Conservation (phyloP, 1,140 invertebrate species). For the Cyclargus thomasi region DNA sequence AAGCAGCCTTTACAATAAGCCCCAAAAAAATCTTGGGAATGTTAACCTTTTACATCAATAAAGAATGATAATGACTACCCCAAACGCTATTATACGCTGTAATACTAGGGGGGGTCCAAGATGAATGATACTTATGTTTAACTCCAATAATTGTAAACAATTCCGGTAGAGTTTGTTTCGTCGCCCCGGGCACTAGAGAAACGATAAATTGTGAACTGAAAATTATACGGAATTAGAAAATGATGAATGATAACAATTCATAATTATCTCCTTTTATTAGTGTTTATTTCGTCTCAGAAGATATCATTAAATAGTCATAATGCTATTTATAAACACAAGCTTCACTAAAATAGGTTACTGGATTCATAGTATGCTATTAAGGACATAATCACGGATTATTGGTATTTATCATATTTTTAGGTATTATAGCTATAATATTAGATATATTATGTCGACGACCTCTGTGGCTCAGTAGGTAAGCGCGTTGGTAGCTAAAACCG, state of each 20-base stretch:
- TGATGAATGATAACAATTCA: slow-evolving; percentile 39
- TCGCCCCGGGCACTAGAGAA: slow-evolving; percentile 30
- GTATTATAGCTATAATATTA: too few relatives aligned
- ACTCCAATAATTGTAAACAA: slow-evolving; percentile 9
- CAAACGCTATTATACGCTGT: not conserved
- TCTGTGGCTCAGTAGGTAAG: too few relatives aligned
- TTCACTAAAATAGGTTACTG: not conserved
- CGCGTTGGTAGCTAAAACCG: too few relatives aligned
- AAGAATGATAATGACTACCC: not conserved
- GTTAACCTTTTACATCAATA: not conserved
- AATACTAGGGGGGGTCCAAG: not conserved
- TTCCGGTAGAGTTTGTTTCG: slow-evolving; percentile 12
- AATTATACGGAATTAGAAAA: slow-evolving; percentile 38
- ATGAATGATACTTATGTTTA: slow-evolving; percentile 5
- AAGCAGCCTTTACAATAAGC: too few relatives aligned
- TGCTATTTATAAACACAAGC: not conserved
- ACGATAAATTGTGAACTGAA: slow-evolving; percentile 47
- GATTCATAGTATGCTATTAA: not conserved
- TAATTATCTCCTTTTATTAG: slow-evolving; percentile 33
- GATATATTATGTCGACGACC: too few relatives aligned
- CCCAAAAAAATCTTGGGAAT: too few relatives aligned
- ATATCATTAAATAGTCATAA: not conserved
- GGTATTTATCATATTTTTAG: too few relatives aligned
- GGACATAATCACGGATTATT: too few relatives aligned
- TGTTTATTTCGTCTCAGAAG: not conserved